Conservation (phyloP, 2,797 vertebrate species). For the Cyprinella venusta region DNA sequence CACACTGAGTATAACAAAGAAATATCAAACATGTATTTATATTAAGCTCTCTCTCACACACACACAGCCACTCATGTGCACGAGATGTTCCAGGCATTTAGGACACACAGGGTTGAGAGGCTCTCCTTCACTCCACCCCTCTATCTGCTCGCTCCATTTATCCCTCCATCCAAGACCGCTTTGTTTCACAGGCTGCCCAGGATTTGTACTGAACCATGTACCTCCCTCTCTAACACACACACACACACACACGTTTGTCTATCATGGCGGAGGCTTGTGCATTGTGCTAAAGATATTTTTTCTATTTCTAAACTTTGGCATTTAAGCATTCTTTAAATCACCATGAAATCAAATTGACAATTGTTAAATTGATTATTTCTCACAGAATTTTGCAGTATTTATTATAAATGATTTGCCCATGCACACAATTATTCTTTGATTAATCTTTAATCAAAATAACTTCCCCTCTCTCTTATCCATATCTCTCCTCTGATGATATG, state of each 20-base stretch:
- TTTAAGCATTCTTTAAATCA: background rate
- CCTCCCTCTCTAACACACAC: background rate
- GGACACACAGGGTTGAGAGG: slow-evolving; percentile 42
- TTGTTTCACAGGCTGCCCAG: slow-evolving; percentile 67
- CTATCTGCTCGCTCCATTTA: slow-evolving; percentile 60
- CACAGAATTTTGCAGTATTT: background rate
- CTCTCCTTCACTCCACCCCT: slow-evolving; percentile 31
- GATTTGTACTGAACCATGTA: slow-evolving; percentile 67
- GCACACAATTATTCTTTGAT: background rate
- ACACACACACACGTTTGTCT: background rate
- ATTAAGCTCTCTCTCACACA: slow-evolving; percentile 23
- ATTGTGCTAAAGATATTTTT: background rate
- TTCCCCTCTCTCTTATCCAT: background rate
- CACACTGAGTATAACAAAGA: background rate
- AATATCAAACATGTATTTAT: slow-evolving; percentile 17
- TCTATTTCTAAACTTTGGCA: background rate
- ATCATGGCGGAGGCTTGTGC: background rate
- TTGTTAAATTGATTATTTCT: background rate
- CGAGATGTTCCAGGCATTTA: slow-evolving; percentile 28
- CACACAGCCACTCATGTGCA: slow-evolving; percentile 37
- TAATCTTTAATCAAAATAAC: background rate
- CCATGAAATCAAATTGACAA: background rate
- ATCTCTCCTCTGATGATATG: background rate
- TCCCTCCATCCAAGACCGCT: slow-evolving; percentile 58
- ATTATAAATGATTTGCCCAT: background rate